A percentile compares a stretch with the other conserved stretches of the same genome.
Conservation (phyloP, 2,888 invertebrate species). For the Phengaris alcon region DNA sequence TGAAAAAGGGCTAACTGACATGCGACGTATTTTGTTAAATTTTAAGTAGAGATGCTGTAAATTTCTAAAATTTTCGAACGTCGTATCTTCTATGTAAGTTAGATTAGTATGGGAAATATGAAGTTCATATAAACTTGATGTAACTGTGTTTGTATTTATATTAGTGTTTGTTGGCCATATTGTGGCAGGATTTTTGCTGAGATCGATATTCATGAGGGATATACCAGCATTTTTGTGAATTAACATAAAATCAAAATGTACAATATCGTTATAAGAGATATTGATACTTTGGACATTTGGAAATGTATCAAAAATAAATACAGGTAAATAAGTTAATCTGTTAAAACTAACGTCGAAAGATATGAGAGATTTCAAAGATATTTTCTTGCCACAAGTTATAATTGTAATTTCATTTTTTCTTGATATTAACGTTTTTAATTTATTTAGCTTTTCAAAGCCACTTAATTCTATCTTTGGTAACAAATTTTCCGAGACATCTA, state of each 20-base stretch:
- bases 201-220: constrained; percentile 64
- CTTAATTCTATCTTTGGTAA: constrained; percentile 85
- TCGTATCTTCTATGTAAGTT: constrained; percentile 80
- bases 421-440: constrained; percentile 62
- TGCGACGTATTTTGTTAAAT: constrained; percentile 86
- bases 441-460: constrained; percentile 62
- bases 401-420: constrained; percentile 69
- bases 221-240: constrained; percentile 53
- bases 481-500: constrained; percentile 84
- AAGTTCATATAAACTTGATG: constrained; percentile 67
- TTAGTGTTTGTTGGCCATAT: constrained; percentile 57
- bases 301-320: constrained; percentile 62
- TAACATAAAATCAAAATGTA: constrained; percentile 62
- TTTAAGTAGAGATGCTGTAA: constrained; percentile 88
- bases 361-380: constrained; percentile 58
- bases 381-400: constrained; percentile 59
- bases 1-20: constrained; percentile 91
- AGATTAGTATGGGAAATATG: constrained; percentile 68
- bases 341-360: constrained; percentile 68
- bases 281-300: constrained; percentile 70
- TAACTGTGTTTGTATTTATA: constrained; percentile 58
- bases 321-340: constrained; percentile 58
- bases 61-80: constrained; percentile 87
- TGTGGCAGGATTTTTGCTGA: constrained; percentile 66
- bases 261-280: constrained; percentile 66